Evolutionary conservation across 2,888 invertebrate genomes (phyloP), one percentile per base, ranked within the genome.

Genomic region (Auanema freiburgensis): DNA sequence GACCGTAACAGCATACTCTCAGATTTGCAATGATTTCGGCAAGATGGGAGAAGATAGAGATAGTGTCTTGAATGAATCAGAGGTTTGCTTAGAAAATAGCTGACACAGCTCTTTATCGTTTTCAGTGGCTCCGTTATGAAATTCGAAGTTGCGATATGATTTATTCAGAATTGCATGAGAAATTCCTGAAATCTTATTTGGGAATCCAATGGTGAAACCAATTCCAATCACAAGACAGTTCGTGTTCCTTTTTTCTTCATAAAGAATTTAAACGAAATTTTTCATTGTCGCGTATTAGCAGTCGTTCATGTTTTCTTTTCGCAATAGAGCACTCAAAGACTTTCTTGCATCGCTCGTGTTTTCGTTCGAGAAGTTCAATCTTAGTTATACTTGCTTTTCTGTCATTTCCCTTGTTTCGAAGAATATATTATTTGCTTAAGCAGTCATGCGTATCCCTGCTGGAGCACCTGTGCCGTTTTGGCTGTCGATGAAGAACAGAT

Each of bases 391-490:
- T 33, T 33, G 33, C 33, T 33, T 33, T 33, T 33, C 33, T 33
- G 8, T 33, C 33, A 8, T 33, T 33, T 33, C 8, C 33, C 33
- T 33, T 33, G 8, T 33, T 33, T 46, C 49, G 49, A 21, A 46
- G 8, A 46, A 46, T 53, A 23, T 41, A 55, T 24, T 64, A 50
- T 25, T 33, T 33, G 33, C 8, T 33, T 33, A 33, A 33, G 33
- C 3, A 33, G 33, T 33, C 33, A 79, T 79, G 78, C 69, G 79
- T 41, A 58, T 79, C 25, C 79, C 79, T n/a, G 69, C 63, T 42
- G 79, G 79, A 61, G 78, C 77, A 0, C 79, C 79, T 14, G 60
- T 74, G n/a, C 71, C 74, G 1, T 73, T 74, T 52, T 75, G 75
- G 72, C 53, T 79, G 14, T 66, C 69, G 11, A 52, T 79, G n/a